These are phyloP conservation scores for Mimas tiliae DNA, from an alignment of 2,888 invertebrate species.

Conservation along the genomic window DNA sequence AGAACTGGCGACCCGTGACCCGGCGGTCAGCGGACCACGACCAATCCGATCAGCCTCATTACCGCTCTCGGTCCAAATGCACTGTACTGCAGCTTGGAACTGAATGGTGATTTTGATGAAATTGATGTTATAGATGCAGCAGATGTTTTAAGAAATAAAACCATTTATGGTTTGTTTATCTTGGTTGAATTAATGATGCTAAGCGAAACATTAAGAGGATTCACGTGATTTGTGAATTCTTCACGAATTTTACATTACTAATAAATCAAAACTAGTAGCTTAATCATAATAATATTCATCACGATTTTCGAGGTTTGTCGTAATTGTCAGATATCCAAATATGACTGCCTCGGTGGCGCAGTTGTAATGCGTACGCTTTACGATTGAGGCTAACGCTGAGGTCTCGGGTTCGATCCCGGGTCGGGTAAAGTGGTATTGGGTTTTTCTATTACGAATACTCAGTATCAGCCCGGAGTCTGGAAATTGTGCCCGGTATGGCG, in stretches of 20 bases:
- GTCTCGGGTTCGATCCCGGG: too few species aligned
- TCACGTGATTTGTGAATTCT: not conserved
- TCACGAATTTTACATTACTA: not conserved
- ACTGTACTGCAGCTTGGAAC: constrained; percentile 39
- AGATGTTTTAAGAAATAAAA: not conserved
- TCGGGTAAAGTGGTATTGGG: too few species aligned
- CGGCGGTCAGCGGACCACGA: constrained; percentile 59
- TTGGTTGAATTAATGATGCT: not conserved
- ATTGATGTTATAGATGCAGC: not conserved
- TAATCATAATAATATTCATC: not conserved
- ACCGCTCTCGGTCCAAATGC: constrained; percentile 49
- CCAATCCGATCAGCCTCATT: constrained; percentile 72
- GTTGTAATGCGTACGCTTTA: too few species aligned
- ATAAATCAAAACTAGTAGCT: not conserved
- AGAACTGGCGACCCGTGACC: constrained; percentile 63
- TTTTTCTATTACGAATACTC: too few species aligned
- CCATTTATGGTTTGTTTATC: not conserved
- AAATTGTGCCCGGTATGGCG: too few species aligned
- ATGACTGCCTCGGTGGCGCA: too few species aligned
- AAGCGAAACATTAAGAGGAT: not conserved
- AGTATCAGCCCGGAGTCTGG: too few species aligned
- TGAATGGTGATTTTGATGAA: constrained; percentile 16
- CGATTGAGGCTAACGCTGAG: too few species aligned
- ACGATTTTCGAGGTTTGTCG: not conserved
- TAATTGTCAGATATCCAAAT: constrained; percentile 3